Base-by-base conservation (phyloP, 2,797 vertebrate species). In the Leptoclinus maculatus region DNA sequence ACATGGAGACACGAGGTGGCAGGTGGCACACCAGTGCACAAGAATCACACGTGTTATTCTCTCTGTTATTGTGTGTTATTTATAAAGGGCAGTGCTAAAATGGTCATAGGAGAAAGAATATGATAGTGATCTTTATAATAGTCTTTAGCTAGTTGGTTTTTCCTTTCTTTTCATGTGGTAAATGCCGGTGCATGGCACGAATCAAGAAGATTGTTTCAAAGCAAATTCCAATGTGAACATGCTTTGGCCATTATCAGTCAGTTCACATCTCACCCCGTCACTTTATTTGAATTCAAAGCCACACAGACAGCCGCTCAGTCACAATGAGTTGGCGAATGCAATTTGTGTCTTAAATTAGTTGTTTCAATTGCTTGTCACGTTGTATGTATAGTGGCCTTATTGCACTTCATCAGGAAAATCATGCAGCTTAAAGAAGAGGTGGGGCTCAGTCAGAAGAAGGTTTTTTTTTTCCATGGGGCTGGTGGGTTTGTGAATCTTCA, bases 361-460 rank as follows among this genome's bases (percentile, higher is more conserved):
- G 64, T 73, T 84, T 68, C 39, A 81, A 27, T 56, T 45, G 66
- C 72, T 65, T 56, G 71, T 74, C 81, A 86, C 54, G 23, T 82
- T 75, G 4, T 23, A 67, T 75, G 45, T 80, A 78, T 77, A 58
- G 72, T 34, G 51, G 64, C 49, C 63, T 38, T 51, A 60, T 60
- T 75, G 75, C 59, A 63, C 54, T 66, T 79, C 49, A 86, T 80
- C 45, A 23, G 77, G 70, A 66, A 79, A 81, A 81, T 83, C 57
- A 80, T 60, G 19, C 62, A 54, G 56, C 38, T 77, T 71, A 67
- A 69, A 76, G 58, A 51, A 63, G 19, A 21, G 41, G 47, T 58
- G 58, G 58, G 58, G 58, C 63, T 56, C 2, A 29, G 38, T 78
- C 45, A 65, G 51, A 56, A 23, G n/a, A 32, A 39, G 19, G 32